Evolutionary conservation across 2,888 invertebrate genomes (phyloP), one percentile per base, ranked within the genome.

Genomic region (Cetonia aurata): DNA sequence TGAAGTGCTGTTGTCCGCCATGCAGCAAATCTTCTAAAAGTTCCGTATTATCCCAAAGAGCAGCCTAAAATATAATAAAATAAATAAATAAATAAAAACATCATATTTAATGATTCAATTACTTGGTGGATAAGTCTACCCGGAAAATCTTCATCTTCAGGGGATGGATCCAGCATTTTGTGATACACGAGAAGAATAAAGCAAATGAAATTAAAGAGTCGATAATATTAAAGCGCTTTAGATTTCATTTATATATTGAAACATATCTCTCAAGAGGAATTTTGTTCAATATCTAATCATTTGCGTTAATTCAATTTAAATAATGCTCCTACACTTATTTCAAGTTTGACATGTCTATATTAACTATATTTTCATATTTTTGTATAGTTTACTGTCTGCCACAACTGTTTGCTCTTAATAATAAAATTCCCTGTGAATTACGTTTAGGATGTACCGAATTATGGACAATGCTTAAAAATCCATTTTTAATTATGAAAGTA

Each of bases 21-120:
- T 89, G 87, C 6, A 96, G 79, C 33, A 96, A 86, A 83, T 95
- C 95, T 79, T 91, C 90, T n/a, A 96, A 85, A 0, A 96, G 86
- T 80, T 96, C 95, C 15, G 92, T 89, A 80, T 96, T 96, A 83
- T 95, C 95, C 95, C 96, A 96, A 13, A 95, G 83, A 0, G 95
- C 94, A 12, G 95, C 94, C 91, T 92, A 67, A 50, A 71, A 48
- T 50, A 70, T 65, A 46, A 66, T 41, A 31, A 37, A n/a, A 17
- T 65, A 46, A 60, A 31, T 13, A 25, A n/a, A 17, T 46, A 9
- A 25, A 31, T 41, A 17, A 31, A 37, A 62, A 25, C 17, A 25
- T 56, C 17, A 37, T 46, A 13, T 41, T 13, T 37, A 46, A 46
- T 12, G 10, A 37, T 37, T 37, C 2, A 41, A 57, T 75, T 83